Evolutionary conservation across 2,113 vertebrate genomes (phyloP), one percentile per base, ranked within the genome.

Genomic region (Balaenoptera acutorostrata): DNA sequence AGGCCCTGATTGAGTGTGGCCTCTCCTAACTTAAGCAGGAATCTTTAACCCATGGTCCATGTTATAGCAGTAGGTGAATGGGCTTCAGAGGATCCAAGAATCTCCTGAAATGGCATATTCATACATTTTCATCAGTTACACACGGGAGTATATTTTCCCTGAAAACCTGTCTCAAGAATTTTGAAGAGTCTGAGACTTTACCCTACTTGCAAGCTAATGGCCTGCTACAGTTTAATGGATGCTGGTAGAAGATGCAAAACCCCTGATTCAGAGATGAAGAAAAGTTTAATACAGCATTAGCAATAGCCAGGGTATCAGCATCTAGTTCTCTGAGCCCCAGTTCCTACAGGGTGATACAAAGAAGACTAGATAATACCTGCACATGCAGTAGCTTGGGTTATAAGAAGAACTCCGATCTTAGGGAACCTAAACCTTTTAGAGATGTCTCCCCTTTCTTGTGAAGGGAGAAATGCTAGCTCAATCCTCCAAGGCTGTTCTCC

Each of bases 111-210:
- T 87, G 52, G 29, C 23, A 41, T 77, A 83, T 46, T 85, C 33
- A 77, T 41, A 59, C 13, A 59, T 31, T 95, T 93, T 93, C 72
- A 72, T 33, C 46, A 83, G n/a, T 82, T 74, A 39, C 11, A 52
- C 25, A 18, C 8, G 8, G 29, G 20, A 2, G 21, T 27, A 4
- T 84, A 27, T 92, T 78, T 92, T 80, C 23, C 21, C 20, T 55
- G 21, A 85, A 82, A 78, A 41, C 49, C 29, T 15, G 27, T 80
- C 20, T 85, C 31, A 85, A 69, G 68, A 87, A 66, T 31, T 87
- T 5, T 87, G 44, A 93, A n/a, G 74, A 46, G 10, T 77, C 55
- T 95, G 69, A 90, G 18, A 75, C 88, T 97, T 93, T 84, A 89
- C 14, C 8, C 29, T 61, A 63, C 9, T 36, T 92, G 20, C 57